Evolutionary conservation across 2,113 vertebrate genomes (phyloP), one percentile per base, ranked within the genome.

Genomic region (Chamaetylas fuelleborni): DNA sequence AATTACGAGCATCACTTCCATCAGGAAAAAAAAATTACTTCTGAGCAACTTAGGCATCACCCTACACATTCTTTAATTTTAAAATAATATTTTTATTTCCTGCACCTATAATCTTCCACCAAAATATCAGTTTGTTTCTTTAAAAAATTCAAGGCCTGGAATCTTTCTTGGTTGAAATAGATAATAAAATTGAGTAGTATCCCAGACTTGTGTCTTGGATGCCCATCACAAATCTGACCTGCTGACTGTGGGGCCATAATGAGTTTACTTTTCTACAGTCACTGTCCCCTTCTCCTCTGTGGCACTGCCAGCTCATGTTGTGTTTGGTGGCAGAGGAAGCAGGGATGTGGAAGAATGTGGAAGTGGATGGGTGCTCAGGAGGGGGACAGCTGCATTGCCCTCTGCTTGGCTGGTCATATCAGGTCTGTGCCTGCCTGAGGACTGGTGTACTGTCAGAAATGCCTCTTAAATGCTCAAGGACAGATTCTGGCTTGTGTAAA

Each of bases 321-420:
- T 38, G 15, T 26, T 51, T 0, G 0, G 33, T 9, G 18, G 5
- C 0, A 20, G 34, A 76, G 38, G 38, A 62, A 45, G 12, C 10
- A 58, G 22, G 34, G 42, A 8, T 23, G n/a, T 22, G 57, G 56
- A 34, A 29, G 24, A 24, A 26, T 58, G 34, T 29, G 53, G 43
- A 48, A 15, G 10, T 33, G 24, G 33, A 28, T 17, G 28, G 61
- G 51, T 20, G 29, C 8, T 7, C 16, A 14, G 50, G 31, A 60
- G 14, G 19, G 9, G 7, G 61, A 65, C 20, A 77, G 19, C 47
- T 62, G 9, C 12, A 2, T 3, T 84, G 12, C 19, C 18, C 14
- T 65, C 54, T 81, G 50, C 73, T 70, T 70, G 5, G 8, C 18
- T 2, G 2, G 47, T 86, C 26, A 1, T 9, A 8, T 51, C 83